Evolutionary conservation across 2,888 invertebrate genomes (phyloP), one percentile per base, ranked within the genome.

Genomic region (Mycogona germanica): DNA sequence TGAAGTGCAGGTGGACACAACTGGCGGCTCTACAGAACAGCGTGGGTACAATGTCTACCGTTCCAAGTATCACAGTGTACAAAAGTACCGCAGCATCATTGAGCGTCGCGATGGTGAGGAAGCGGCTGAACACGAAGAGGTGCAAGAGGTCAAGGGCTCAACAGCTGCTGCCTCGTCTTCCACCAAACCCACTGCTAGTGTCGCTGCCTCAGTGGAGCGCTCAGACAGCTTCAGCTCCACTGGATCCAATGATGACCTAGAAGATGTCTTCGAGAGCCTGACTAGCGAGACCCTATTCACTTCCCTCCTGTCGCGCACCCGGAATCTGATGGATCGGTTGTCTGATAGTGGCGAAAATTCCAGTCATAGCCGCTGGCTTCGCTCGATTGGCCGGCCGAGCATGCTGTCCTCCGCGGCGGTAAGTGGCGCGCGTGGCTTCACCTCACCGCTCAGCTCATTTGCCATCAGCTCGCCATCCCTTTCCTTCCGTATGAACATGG

Each of bases 201-300:
- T 12, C 12, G 35, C 32, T 3, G 7, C 49, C 37, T 30, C 52
- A 7, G n/a, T 37, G 44, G 79, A 82, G 66, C 81, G 83, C 62
- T 83, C 83, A 32, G 89, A 89, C 71, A 88, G 88, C 58, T 78
- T 87, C 59, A 88, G 88, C 68, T 89, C 89, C 82, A 52, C 55
- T 3, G 89, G 57, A 82, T 89, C 87, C 67, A 82, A 88, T 63
- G 87, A 87, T 65, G 88, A 64, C 40, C 58, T 61, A 38, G 62
- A 61, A 26, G 91, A 91, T 66, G 87, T 87, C 61, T 91, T 91
- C 74, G 89, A 91, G 68, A 80, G 88, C 63, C 78, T 91, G 62
- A 89, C 89, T 2, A 88, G 89, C 0, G 91, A 91, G 73, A 87
- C 87, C 68, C 75, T 91, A 51, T 91, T 91, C 73, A 87, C 88